Evolutionary conservation across 2,113 vertebrate genomes (phyloP).

Genomic region (Cynoglossus semilaevis): DNA sequence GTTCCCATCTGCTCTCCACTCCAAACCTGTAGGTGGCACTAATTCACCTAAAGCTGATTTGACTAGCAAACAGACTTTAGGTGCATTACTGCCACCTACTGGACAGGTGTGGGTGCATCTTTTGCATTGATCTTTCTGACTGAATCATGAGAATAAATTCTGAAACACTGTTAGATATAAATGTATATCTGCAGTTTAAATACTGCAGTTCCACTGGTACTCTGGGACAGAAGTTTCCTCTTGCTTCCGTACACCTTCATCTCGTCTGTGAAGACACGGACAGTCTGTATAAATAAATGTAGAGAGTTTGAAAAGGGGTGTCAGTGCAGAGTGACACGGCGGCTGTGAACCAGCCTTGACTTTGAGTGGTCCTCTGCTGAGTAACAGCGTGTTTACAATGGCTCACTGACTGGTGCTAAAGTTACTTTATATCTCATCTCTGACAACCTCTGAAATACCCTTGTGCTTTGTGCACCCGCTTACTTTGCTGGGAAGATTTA

Average conservation of each 20-base stretch:
- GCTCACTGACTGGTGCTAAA: constrained; percentile 66
- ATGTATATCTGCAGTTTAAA: too few species aligned
- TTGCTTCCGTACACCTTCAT: neutral
- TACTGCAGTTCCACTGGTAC: too few species aligned
- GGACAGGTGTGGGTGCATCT: too few species aligned
- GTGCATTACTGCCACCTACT: too few species aligned
- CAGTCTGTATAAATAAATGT: neutral
- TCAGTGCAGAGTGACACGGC: constrained; percentile 11
- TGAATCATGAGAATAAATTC: too few species aligned
- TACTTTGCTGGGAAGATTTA: constrained; percentile 73
- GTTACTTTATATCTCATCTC: constrained; percentile 72
- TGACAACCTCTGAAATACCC: constrained; percentile 74
- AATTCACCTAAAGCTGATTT: too few species aligned
- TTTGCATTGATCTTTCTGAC: too few species aligned
- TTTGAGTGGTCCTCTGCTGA: constrained; percentile 57
- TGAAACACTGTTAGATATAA: too few species aligned
- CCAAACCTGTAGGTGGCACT: too few species aligned
- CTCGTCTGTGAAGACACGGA: constrained; percentile 8
- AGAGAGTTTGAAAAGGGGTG: neutral
- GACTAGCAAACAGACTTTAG: too few species aligned
- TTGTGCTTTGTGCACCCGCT: constrained; percentile 61
- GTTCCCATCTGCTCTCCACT: too few species aligned
- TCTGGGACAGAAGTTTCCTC: too few species aligned
- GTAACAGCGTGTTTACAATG: constrained; percentile 57
- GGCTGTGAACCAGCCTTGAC: constrained; percentile 43